Base-by-base conservation (phyloP, 2,113 vertebrate genomes). In the Thryonomys swinderianus region DNA sequence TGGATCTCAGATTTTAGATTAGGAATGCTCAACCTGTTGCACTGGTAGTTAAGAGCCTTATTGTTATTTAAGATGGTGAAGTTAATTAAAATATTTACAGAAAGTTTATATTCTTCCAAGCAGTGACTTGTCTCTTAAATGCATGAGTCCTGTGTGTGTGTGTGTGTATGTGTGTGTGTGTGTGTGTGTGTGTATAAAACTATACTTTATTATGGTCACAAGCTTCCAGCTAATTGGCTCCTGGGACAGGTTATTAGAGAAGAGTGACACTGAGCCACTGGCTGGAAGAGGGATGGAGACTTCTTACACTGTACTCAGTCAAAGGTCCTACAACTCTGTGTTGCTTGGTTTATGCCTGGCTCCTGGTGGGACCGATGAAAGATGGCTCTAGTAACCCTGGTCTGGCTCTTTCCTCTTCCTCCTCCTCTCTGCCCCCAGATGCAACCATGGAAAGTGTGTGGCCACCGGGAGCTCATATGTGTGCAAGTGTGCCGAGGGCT, bases 401-500 rank as follows among this genome's bases (percentile, higher is more conserved):
- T 23, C 74, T 32, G 5, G 6, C 27, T 40, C 82, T 34, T 11
- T 81, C 37, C 10, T 81, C 90, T 76, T 91, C n/a, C 32, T 69
- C 78, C 37, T 79, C 92, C 83, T 97, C 73, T 97, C 94, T 90
- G 80, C 91, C 96, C 62, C 20, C 98, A 99, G 99, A 97, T 99
- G 99, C 96, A 96, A 98, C 80, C 99, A 99, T 0, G 99, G 99
- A 0, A 96, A 97, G 90, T 99, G 99, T 84, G 93, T 98, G 51
- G 98, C 98, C 0, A 98, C 98, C 6, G 99, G 98, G 21, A 93
- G 98, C 74, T 98, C 99, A 2, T 99, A 99, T 95, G 98, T 98
- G 88, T 99, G 99, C 95, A 99, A 98, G 96, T 99, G 99, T 96
- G 95, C 40, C 0, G 99, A 99, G 69, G 99, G 99, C 97, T 99